These are phyloP conservation scores for Onychomys leucogaster DNA, from an alignment of 2,797 vertebrate genomes.

Conservation along the genomic window DNA sequence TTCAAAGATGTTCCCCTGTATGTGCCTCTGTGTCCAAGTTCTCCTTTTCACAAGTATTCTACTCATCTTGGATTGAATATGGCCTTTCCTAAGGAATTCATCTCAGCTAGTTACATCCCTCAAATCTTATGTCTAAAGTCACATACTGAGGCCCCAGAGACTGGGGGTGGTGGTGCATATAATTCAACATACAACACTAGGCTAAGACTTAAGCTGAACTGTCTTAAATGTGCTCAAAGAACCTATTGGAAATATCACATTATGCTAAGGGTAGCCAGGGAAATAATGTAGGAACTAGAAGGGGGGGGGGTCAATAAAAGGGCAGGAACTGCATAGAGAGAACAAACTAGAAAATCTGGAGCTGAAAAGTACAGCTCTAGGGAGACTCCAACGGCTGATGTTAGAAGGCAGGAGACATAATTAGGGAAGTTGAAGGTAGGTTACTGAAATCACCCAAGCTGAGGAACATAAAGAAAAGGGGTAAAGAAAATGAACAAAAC, in stretches of 20 bases:
- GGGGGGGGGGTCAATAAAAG: not conserved
- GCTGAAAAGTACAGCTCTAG: not conserved
- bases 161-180: not conserved
- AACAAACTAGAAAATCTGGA: not conserved
- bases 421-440: not conserved
- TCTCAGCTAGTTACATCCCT: not conserved
- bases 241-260: not conserved
- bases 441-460: not conserved
- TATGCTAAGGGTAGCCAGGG: not conserved
- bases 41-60: not conserved
- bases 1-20: not conserved
- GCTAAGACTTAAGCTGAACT: not conserved
- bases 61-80: not conserved
- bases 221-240: not conserved
- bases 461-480: not conserved
- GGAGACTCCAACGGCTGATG: not conserved
- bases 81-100: not conserved
- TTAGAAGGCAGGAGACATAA: not conserved
- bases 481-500: not conserved
- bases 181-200: not conserved
- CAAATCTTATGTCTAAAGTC: not conserved
- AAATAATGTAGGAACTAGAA: not conserved
- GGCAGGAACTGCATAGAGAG: not conserved
- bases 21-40: not conserved
- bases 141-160: not conserved